A percentile compares a stretch with the other conserved stretches of the same genome.
These are phyloP conservation scores for Anneissia japonica DNA, from an alignment of 35 echinoderm and acorn worm species.

Conservation along the genomic window DNA sequence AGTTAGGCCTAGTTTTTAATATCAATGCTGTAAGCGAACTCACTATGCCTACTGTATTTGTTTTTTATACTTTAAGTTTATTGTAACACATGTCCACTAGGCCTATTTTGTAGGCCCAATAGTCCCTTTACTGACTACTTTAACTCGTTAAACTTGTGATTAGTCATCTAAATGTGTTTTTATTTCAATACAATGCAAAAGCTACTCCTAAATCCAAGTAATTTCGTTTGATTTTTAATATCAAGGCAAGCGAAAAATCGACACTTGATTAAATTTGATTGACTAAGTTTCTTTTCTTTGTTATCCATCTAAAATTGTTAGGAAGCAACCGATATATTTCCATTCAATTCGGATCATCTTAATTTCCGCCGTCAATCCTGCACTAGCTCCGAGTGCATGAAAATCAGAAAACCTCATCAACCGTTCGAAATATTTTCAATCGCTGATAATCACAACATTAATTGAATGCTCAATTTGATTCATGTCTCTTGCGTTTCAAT, in stretches of 20 bases:
- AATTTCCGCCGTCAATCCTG: neutral
- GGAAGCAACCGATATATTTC: neutral
- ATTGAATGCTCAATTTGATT: neutral
- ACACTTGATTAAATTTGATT: neutral
- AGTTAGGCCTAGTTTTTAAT: too few relatives aligned
- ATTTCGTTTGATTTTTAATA: neutral
- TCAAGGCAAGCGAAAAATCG: neutral
- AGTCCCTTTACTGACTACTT: too few relatives aligned
- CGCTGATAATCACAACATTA: neutral
- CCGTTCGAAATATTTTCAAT: neutral
- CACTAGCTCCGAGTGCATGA: neutral
- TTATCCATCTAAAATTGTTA: neutral
- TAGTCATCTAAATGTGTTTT: too few relatives aligned
- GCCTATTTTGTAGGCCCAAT: too few relatives aligned
- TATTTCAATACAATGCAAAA: too few relatives aligned
- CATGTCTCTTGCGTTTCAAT: neutral
- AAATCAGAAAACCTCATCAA: neutral
- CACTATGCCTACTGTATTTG: too few relatives aligned
- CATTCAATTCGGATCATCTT: neutral
- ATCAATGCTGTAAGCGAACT: too few relatives aligned
- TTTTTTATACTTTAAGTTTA: too few relatives aligned
- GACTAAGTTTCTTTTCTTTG: neutral
- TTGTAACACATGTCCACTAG: too few relatives aligned
- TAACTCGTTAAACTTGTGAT: too few relatives aligned
- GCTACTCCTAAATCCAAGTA: neutral